Percentiles rank a stretch among this genome's conserved stretches.
Conservation (phyloP, 2,113 vertebrate genomes). For the Tachysurus fulvidraco region DNA sequence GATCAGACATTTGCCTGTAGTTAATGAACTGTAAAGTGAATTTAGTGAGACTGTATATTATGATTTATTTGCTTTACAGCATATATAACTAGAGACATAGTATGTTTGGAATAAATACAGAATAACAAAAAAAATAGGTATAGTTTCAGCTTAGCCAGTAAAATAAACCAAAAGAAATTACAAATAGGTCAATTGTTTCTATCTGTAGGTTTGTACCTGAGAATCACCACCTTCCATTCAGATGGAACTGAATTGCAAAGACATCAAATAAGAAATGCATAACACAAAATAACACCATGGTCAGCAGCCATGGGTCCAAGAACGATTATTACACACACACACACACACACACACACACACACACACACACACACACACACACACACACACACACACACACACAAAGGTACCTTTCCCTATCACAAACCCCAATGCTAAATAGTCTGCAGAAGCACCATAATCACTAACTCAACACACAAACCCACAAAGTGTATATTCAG, state of each 20-base stretch:
- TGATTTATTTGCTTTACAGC: too few species aligned
- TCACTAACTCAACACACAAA: not conserved
- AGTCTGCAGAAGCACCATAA: not conserved
- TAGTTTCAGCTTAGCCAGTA: not conserved
- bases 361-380: not conserved
- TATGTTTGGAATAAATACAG: not conserved
- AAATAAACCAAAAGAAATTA: too few species aligned
- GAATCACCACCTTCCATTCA: not conserved
- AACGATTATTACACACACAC: not conserved
- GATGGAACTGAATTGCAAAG: not conserved
- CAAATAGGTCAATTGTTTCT: not conserved
- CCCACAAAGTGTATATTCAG: not conserved
- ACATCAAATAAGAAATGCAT: not conserved
- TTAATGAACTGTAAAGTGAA: slow-evolving; percentile 47
- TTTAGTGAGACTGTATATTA: slow-evolving; percentile 23
- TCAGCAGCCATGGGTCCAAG: not conserved
- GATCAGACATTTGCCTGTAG: slow-evolving; percentile 44
- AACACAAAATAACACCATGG: not conserved
- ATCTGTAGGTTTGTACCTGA: not conserved
- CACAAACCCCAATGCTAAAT: not conserved
- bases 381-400: not conserved
- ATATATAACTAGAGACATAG: too few species aligned
- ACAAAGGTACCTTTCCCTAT: not conserved
- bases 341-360: not conserved
- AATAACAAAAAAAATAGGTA: not conserved